A percentile compares a stretch with the other conserved stretches of the same genome.
phyloP scores from a whole-genome alignment of 1,140 invertebrate species.

The Tribolium castaneum region DNA sequence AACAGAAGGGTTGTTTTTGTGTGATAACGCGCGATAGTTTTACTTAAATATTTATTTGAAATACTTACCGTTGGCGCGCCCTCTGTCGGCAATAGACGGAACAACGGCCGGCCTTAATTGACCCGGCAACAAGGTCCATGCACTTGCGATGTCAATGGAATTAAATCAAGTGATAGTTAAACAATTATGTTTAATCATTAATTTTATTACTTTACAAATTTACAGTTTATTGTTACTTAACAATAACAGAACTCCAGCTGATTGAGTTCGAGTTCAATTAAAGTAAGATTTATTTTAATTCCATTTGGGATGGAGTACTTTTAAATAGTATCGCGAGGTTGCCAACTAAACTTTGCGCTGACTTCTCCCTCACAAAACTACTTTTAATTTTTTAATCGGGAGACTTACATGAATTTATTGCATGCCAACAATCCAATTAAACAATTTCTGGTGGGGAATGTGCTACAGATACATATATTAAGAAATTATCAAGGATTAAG shows the following conservation, averaged over 20 bases:
- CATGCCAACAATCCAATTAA: neutral
- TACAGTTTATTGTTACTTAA: slow-evolving; percentile 25
- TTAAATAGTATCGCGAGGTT: neutral
- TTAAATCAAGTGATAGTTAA: slow-evolving; percentile 6
- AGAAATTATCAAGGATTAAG: neutral
- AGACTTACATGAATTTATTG: neutral
- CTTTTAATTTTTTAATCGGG: neutral
- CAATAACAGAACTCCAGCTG: neutral
- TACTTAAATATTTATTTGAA: too few relatives aligned
- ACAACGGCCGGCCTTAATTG: neutral
- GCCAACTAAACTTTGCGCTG: too few relatives aligned
- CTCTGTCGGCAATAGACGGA: too few relatives aligned
- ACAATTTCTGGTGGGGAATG: neutral
- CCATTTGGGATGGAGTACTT: slow-evolving; percentile 27
- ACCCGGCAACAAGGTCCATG: neutral
- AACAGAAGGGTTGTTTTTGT: too few relatives aligned
- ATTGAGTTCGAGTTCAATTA: slow-evolving; percentile 9
- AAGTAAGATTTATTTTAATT: slow-evolving; percentile 18
- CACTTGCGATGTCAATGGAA: neutral
- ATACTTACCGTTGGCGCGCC: too few relatives aligned
- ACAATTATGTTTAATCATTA: slow-evolving; percentile 27
- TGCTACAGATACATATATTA: neutral
- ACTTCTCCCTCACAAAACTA: neutral
- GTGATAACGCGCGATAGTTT: too few relatives aligned
- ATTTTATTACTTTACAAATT: slow-evolving; percentile 34